Conservation (phyloP, 1,140 invertebrate species). For the Ooceraea biroi region DNA sequence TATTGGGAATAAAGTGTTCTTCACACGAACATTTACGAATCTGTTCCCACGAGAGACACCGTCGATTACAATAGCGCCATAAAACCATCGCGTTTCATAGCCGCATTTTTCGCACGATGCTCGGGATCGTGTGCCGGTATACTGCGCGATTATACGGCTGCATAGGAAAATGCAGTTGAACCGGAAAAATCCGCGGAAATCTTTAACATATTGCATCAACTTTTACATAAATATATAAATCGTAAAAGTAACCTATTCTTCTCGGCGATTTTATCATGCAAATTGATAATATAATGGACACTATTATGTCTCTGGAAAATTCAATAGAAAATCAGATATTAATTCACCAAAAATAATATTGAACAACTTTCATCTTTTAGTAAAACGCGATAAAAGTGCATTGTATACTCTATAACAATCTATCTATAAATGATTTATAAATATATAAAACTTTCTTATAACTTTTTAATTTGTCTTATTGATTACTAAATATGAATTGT, state of each 20-base stretch:
- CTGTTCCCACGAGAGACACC: constrained; percentile 31
- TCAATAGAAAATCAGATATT: constrained; percentile 3
- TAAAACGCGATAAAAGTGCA: no score
- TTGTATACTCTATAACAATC: no score
- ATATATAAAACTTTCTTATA: no score
- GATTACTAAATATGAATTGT: constrained; percentile 6
- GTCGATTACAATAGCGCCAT: constrained; percentile 39
- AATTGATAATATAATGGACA: constrained; percentile 26
- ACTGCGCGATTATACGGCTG: constrained; percentile 38
- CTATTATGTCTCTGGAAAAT: background rate
- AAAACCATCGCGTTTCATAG: constrained; percentile 52
- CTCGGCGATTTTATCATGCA: background rate
- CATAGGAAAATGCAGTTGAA: constrained; percentile 14
- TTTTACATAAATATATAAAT: constrained; percentile 4
- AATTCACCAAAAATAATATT: background rate
- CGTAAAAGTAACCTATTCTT: constrained; percentile 7
- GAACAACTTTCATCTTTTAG: background rate
- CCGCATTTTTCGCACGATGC: constrained; percentile 18
- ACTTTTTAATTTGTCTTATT: no score
- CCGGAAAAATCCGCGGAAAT: constrained; percentile 21
- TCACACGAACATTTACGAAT: background rate
- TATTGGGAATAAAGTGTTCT: constrained; percentile 31
- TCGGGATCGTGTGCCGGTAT: constrained; percentile 14
- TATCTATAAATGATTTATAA: no score
- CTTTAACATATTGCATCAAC: constrained; percentile 15